These are phyloP conservation scores for Norana najaformis DNA, from an alignment of 2,888 invertebrate genomes.

Conservation along the genomic window DNA sequence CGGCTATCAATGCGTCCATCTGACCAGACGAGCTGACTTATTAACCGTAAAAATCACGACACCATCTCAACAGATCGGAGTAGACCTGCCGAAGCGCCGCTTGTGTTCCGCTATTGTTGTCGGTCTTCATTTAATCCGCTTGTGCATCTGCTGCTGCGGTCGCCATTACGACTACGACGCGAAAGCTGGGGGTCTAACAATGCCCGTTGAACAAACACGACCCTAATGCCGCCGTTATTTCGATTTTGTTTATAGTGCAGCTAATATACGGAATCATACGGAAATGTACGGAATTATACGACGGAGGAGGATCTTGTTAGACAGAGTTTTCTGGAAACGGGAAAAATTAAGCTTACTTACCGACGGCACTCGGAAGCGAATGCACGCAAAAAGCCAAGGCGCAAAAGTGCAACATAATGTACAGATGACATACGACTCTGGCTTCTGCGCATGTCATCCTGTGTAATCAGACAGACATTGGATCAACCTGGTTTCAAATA, in stretches of 20 bases:
- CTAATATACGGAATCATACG: constrained; percentile 13
- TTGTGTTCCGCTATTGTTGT: not conserved
- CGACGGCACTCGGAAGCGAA: not conserved
- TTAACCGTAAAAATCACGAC: constrained; percentile 13
- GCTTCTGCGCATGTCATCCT: not conserved
- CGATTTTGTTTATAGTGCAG: constrained; percentile 4
- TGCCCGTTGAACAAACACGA: constrained; percentile 13
- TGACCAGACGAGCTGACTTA: not conserved
- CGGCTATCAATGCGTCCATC: not conserved
- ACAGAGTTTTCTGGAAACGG: not conserved
- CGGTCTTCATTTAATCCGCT: not conserved
- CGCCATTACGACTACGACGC: not conserved
- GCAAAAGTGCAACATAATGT: not conserved
- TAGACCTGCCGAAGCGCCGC: not conserved
- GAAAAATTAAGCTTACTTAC: not conserved
- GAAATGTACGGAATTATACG: constrained; percentile 1
- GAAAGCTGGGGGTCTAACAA: not conserved
- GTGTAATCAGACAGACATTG: not conserved
- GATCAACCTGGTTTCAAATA: not conserved
- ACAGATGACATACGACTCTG: not conserved
- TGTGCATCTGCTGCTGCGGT: not conserved
- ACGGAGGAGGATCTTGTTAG: not conserved
- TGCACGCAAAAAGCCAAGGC: not conserved
- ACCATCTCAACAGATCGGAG: not conserved
- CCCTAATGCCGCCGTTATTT: not conserved